Conservation (phyloP, 2,797 vertebrate genomes). For the Chloroceryle amazona region DNA sequence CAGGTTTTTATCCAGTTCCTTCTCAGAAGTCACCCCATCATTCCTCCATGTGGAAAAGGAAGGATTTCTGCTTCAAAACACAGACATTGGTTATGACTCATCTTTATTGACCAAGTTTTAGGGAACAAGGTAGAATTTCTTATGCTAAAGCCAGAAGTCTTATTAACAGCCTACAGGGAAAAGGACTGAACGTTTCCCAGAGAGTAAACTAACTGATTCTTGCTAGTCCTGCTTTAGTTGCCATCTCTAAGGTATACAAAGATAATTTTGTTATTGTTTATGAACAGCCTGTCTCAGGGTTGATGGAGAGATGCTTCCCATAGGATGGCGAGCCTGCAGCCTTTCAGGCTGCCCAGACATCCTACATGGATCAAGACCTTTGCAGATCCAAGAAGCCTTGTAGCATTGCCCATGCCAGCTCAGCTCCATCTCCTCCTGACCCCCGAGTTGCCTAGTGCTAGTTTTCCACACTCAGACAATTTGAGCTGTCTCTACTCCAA, state of each 20-base stretch:
- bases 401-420: neutral
- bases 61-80: neutral
- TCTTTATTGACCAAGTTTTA: neutral
- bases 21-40: neutral
- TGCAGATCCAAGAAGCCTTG: neutral
- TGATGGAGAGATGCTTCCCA: neutral
- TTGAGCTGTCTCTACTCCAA: neutral
- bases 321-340: neutral
- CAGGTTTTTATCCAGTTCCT: neutral
- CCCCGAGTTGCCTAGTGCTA: accelerated
- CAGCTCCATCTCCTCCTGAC: neutral
- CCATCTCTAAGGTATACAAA: neutral
- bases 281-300: neutral
- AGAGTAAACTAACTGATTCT: neutral
- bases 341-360: neutral
- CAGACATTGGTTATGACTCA: neutral
- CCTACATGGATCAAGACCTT: neutral
- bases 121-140: neutral
- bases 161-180: neutral
- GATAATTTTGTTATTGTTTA: neutral
- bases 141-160: neutral
- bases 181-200: neutral
- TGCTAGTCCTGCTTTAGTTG: neutral
- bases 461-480: neutral
- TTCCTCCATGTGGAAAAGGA: neutral